These are phyloP conservation scores for Adrianichthys oophorus DNA, from an alignment of 2,797 vertebrate genomes.

Conservation along the genomic window DNA sequence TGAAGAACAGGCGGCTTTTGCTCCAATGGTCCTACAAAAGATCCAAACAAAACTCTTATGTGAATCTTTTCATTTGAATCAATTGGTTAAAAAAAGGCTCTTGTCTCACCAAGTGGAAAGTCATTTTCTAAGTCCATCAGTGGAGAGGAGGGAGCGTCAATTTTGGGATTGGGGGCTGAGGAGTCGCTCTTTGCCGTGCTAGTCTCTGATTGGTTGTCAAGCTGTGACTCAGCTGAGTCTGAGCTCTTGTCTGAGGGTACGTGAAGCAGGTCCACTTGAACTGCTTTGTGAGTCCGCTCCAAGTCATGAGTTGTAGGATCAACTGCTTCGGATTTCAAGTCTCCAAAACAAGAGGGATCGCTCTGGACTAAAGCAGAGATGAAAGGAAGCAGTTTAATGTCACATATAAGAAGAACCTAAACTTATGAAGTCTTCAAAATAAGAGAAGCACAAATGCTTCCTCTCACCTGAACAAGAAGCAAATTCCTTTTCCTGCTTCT, in stretches of 20 bases:
- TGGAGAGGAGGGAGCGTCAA: conserved; percentile 56
- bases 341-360: conserved; percentile 80
- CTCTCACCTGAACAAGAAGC: conserved; percentile 81
- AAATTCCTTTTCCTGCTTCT: conserved; percentile 80
- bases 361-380: conserved; percentile 77
- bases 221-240: conserved; percentile 1
- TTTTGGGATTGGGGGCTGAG: conserved; percentile 36
- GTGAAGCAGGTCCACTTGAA: conserved; percentile 63
- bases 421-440: not conserved
- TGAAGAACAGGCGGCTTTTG: conserved; percentile 27
- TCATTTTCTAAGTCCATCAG: conserved; percentile 90
- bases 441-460: not conserved
- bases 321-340: conserved; percentile 81
- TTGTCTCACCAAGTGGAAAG: conserved; percentile 84
- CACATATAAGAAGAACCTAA: not conserved
- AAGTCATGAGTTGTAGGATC: conserved; percentile 81
- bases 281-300: conserved; percentile 51
- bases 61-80: not conserved
- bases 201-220: conserved; percentile 10
- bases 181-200: conserved; percentile 17
- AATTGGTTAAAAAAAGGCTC: not conserved
- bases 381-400: not conserved
- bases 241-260: conserved; percentile 8
- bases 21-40: conserved; percentile 27
- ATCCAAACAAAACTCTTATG: not conserved